A percentile compares a stretch with the other conserved stretches of the same genome.
phyloP scores from a whole-genome alignment of 2,113 vertebrate genomes.

The Neodon shergylaensis region DNA sequence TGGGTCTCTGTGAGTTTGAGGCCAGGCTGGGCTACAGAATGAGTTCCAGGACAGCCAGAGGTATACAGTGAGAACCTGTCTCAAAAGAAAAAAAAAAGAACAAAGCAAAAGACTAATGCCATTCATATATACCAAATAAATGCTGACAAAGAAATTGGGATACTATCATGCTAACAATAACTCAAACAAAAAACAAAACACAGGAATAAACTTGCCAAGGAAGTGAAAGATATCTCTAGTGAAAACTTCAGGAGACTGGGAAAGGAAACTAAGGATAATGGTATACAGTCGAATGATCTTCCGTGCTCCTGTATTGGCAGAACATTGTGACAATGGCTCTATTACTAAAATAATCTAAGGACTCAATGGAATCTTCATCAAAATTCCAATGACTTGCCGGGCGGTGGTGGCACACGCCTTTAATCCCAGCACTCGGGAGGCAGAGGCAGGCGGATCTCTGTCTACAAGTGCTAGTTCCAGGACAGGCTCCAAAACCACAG shows the following conservation, averaged over 20 bases:
- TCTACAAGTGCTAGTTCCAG: too few relatives aligned
- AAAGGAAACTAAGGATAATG: background rate
- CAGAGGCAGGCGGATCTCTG: too few relatives aligned
- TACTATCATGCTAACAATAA: background rate
- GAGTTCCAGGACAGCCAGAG: background rate
- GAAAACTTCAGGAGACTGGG: background rate
- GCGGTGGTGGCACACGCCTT: too few relatives aligned
- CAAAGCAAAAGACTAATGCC: background rate
- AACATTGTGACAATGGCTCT: background rate
- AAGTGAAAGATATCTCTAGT: background rate
- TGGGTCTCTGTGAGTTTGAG: background rate
- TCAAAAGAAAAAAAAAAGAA: background rate
- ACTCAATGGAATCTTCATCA: background rate
- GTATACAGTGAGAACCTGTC: background rate
- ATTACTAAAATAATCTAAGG: background rate
- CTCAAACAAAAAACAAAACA: background rate
- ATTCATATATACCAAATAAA: background rate
- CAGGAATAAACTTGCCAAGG: background rate
- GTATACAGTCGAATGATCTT: background rate
- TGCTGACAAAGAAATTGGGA: background rate
- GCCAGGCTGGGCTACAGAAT: background rate
- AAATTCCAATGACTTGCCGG: background rate
- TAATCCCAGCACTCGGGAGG: too few relatives aligned
- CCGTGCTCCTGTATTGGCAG: background rate
- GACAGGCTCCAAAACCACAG: too few relatives aligned